Base-by-base conservation (phyloP, 1,140 invertebrate genomes). In the Drosophila truncata region DNA sequence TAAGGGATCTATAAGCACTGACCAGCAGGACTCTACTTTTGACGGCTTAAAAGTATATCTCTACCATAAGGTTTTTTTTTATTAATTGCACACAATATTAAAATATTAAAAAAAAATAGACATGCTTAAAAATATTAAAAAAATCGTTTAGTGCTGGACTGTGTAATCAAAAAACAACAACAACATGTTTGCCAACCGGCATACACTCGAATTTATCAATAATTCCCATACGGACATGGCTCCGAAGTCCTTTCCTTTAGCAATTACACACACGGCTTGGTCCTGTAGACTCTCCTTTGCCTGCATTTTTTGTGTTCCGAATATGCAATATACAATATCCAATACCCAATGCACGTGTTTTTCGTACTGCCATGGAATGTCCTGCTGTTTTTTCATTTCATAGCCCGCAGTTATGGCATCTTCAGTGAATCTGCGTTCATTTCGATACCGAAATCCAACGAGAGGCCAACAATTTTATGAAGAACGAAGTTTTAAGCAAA, bases 161-260 rank as follows among this genome's bases (percentile, higher is more conserved):
- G 33, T 37, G 33, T 55, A 55, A 37, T 2, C 52, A 29, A 60
- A 72, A 23, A 72, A 72, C 42, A 60, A 73, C 42, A 60, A 73
- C 44, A 73, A 59, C 66, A 67, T 85, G 52, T 80, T 85, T 66
- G 64, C 67, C 62, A 73, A 72, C 69, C 65, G 60, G 44, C 54
- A 62, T 62, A 39, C 44, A 75, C 70, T 58, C 55, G 72, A 78
- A 81, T 81, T 82, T 81, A 80, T 80, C 63, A 67, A 80, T 80
- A 75, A 75, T 75, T 75, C 59, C 63, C 66, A 60, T 25, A 35
- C 44, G 55, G 69, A 31, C 69, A 58, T 13, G 5, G 69, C 52
- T 35, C 20, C 29, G 52, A 23, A 72, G 42, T 71, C 52, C 52
- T 25, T 72, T 47, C 69, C 70, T 72, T 73, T 73, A 37, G 66